Conservation (phyloP, 2,797 vertebrate genomes). For the Malurus leucopterus region DNA sequence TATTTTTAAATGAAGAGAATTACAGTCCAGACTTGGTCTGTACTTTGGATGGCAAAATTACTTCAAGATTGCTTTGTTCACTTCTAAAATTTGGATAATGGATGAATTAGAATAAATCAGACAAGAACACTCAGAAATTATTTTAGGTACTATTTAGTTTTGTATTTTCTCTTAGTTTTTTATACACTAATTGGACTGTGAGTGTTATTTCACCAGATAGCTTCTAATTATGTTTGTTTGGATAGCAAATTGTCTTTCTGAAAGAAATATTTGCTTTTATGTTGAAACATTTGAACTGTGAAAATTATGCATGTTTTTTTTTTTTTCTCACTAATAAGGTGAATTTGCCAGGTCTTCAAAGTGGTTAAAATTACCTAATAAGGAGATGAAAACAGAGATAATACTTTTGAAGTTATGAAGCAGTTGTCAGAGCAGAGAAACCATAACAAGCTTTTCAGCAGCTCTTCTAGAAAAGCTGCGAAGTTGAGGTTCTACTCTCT, state of each 20-base stretch:
- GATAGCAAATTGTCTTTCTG: conserved; percentile 29
- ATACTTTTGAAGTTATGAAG: conserved; percentile 2
- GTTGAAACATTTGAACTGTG: conserved; percentile 23
- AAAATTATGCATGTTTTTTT: not conserved
- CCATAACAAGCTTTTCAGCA: not conserved
- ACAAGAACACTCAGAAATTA: not conserved
- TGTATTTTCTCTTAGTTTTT: not conserved
- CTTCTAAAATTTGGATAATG: not conserved
- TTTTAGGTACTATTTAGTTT: not conserved
- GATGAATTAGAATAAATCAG: not conserved
- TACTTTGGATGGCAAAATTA: not conserved
- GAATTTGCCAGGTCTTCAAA: conserved; percentile 11
- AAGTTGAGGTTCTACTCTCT: not conserved
- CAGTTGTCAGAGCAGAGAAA: not conserved
- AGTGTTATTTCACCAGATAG: conserved; percentile 14
- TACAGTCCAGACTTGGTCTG: not conserved
- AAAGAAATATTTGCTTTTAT: conserved; percentile 46
- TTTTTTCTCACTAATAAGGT: not conserved
- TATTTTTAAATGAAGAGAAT: not conserved
- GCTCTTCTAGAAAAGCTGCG: not conserved
- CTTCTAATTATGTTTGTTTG: conserved; percentile 34
- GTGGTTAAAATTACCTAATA: not conserved
- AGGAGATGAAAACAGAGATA: conserved; percentile 1
- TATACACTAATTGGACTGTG: not conserved
- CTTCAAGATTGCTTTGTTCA: not conserved